A percentile compares a stretch with the other conserved stretches of the same genome.
These are phyloP conservation scores for Rhaphigaster nebulosa DNA, from an alignment of 2,888 invertebrate genomes.

Conservation along the genomic window DNA sequence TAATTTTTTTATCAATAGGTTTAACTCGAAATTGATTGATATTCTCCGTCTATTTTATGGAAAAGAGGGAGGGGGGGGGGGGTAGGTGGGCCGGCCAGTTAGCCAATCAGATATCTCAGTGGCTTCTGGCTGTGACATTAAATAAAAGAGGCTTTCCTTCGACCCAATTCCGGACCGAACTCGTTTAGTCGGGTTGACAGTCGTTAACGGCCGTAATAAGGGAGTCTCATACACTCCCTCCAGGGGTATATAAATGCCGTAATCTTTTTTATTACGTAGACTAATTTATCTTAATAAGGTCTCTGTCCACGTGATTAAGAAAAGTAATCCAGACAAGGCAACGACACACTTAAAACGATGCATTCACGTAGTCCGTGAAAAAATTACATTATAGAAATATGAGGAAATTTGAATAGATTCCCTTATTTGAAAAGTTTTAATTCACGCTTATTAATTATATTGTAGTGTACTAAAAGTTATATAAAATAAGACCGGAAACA, in stretches of 20 bases:
- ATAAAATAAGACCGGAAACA: too few relatives aligned
- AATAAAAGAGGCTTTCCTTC: constrained; percentile 11
- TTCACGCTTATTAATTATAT: too few relatives aligned
- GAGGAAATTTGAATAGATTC: too few relatives aligned
- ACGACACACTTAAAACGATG: neutral
- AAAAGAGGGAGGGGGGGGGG: too few relatives aligned
- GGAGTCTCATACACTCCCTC: neutral
- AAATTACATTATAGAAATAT: neutral
- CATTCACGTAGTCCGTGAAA: neutral
- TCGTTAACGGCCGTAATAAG: neutral
- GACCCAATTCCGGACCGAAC: neutral
- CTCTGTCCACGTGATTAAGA: neutral
- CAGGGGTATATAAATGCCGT: neutral
- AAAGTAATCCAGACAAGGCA: neutral
- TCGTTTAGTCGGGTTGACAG: neutral
- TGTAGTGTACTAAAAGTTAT: too few relatives aligned
- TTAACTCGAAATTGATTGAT: neutral
- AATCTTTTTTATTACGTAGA: neutral
- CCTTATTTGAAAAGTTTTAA: too few relatives aligned
- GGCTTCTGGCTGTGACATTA: neutral
- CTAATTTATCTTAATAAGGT: neutral
- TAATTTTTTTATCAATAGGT: too few relatives aligned
- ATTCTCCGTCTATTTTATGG: neutral
- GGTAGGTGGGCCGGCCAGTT: neutral
- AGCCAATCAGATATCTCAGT: neutral